phyloP scores from a whole-genome alignment of 2,797 vertebrate genomes.

The Novumbra hubbsi region DNA sequence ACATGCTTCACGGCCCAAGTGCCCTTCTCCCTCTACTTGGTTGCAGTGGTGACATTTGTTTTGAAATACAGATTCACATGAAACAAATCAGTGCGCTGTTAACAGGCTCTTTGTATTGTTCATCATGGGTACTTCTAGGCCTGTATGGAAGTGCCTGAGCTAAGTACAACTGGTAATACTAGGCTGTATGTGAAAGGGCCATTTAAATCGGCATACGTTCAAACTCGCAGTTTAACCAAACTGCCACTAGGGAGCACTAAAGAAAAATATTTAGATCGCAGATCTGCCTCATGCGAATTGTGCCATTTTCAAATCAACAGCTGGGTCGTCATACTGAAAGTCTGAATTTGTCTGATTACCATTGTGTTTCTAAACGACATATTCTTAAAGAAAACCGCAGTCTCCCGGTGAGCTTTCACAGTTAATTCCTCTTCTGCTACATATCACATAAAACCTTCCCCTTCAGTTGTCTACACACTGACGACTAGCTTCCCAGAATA shows the following conservation, averaged over 20 bases:
- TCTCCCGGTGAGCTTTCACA: background rate
- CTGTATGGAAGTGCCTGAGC: background rate
- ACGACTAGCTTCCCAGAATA: background rate
- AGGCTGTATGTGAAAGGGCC: background rate
- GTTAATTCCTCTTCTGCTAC: background rate
- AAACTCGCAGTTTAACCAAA: background rate
- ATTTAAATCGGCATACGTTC: background rate
- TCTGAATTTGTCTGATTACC: background rate
- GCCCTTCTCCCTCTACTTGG: too few relatives aligned
- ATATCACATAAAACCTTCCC: background rate
- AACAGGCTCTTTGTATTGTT: background rate
- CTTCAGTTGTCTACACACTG: background rate
- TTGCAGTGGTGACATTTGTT: background rate
- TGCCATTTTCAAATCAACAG: background rate
- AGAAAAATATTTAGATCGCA: background rate
- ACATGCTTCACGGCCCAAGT: background rate
- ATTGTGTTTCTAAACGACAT: background rate
- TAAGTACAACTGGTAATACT: background rate
- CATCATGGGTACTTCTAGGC: background rate
- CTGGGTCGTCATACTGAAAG: background rate
- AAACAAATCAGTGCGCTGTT: background rate
- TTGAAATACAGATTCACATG: background rate
- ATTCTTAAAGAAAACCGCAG: background rate
- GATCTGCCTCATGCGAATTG: background rate
- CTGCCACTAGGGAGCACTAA: conserved; percentile 36